Evolutionary conservation across 2,113 vertebrate genomes (phyloP).

Genomic region (Glaucomys volans): DNA sequence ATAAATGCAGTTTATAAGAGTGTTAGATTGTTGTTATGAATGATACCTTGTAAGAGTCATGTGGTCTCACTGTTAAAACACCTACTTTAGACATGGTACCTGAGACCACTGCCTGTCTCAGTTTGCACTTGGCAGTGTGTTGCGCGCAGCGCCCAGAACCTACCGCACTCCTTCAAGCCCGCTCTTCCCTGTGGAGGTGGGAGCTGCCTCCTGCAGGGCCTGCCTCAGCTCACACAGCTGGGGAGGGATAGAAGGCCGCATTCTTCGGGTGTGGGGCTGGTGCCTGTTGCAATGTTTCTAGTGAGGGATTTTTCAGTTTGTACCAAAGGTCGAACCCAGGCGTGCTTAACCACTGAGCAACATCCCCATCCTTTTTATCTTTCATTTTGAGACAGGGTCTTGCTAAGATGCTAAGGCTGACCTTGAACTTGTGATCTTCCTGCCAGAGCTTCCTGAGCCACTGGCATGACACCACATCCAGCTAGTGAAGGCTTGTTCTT

Average conservation of each 20-base stretch:
- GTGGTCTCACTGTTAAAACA: slow-evolving; percentile 42
- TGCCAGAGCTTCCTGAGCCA: no score
- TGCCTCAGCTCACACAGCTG: neutral
- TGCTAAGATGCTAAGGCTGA: no score
- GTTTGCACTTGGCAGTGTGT: neutral
- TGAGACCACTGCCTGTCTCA: slow-evolving; percentile 10
- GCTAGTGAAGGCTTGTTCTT: neutral
- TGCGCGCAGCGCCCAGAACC: no score
- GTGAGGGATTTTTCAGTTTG: neutral
- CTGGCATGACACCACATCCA: no score
- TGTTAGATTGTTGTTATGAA: slow-evolving; percentile 78
- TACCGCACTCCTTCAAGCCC: no score
- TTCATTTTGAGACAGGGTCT: no score
- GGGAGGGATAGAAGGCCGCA: neutral
- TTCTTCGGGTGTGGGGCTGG: neutral
- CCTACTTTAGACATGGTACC: slow-evolving; percentile 60
- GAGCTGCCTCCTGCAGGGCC: no score
- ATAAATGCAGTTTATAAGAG: slow-evolving; percentile 86
- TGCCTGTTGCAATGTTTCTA: neutral
- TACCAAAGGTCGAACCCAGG: neutral
- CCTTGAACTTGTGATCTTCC: no score
- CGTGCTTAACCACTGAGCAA: no score
- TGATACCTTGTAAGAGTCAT: slow-evolving; percentile 68
- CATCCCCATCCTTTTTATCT: no score
- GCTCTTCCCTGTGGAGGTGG: no score